These are phyloP conservation scores for Sorex fumeus DNA, from an alignment of 2,113 vertebrate genomes.

Conservation along the genomic window DNA sequence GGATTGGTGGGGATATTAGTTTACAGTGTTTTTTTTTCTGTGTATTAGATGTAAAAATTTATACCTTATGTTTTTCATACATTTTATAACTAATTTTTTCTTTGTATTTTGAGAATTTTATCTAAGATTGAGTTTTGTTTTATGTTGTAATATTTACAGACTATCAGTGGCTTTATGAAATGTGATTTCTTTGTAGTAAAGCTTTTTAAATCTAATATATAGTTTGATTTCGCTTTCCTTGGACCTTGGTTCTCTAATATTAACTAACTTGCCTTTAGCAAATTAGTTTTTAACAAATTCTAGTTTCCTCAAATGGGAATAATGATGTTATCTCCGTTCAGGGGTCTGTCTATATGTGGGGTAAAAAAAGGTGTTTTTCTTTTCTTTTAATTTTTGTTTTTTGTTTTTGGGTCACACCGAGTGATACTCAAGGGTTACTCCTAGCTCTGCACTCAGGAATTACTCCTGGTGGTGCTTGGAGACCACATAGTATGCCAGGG, in stretches of 20 bases:
- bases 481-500: too few species aligned
- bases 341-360: background rate
- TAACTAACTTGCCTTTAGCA: background rate
- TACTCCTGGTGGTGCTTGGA: too few species aligned
- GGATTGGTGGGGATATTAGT: background rate
- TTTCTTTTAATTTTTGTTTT: too few species aligned
- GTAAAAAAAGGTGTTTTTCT: too few species aligned
- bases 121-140: background rate
- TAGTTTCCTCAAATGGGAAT: background rate
- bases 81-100: conserved; percentile 61
- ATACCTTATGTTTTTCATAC: conserved; percentile 2
- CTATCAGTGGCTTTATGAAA: conserved; percentile 23
- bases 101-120: conserved; percentile 55
- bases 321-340: conserved; percentile 6
- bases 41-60: conserved; percentile 47
- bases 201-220: background rate
- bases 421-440: too few species aligned
- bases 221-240: conserved; percentile 28
- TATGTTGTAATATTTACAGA: conserved; percentile 46
- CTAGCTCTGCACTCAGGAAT: too few species aligned
- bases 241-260: conserved; percentile 8
- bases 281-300: conserved; percentile 21
- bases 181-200: background rate
- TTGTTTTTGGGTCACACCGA: too few species aligned
- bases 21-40: conserved; percentile 45